Percentiles rank a stretch among this genome's conserved stretches.
Evolutionary conservation across 30 jellyfish, hydroid and myxozoan species (phyloP).

Genomic region (Chrysaora quinquecirrha): DNA sequence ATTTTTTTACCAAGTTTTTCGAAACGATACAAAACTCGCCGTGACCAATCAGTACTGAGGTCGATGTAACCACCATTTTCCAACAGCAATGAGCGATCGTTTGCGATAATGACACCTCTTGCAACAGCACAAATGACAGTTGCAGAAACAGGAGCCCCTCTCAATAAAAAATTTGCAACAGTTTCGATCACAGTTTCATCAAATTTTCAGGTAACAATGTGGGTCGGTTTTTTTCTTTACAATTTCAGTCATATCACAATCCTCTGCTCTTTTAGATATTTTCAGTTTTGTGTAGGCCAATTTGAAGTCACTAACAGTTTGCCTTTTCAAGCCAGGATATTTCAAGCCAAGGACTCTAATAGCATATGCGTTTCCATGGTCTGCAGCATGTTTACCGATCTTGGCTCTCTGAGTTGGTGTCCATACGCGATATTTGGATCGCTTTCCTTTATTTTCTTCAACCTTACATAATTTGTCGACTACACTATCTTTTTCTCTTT

Average conservation of each 20-base stretch:
- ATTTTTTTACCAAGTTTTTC: slow-evolving; percentile 48
- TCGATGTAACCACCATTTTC: slow-evolving; percentile 22
- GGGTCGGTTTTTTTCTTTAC: slow-evolving; percentile 50
- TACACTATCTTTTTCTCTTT: slow-evolving; percentile 59
- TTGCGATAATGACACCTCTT: slow-evolving; percentile 43
- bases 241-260: slow-evolving; percentile 24
- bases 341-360: not conserved
- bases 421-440: slow-evolving; percentile 23
- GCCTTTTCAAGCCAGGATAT: slow-evolving; percentile 15
- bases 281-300: not conserved
- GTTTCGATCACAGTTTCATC: slow-evolving; percentile 42
- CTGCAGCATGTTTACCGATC: slow-evolving; percentile 6
- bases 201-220: slow-evolving; percentile 54
- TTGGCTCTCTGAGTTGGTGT: slow-evolving; percentile 17
- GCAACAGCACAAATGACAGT: slow-evolving; percentile 55
- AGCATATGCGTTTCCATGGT: slow-evolving; percentile 11
- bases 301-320: slow-evolving; percentile 34
- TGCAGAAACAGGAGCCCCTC: slow-evolving; percentile 54
- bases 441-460: slow-evolving; percentile 41
- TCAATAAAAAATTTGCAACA: slow-evolving; percentile 41
- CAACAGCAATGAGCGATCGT: slow-evolving; percentile 35
- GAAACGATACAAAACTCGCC: slow-evolving; percentile 50
- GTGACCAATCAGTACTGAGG: slow-evolving; percentile 57
- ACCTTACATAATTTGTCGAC: slow-evolving; percentile 43
- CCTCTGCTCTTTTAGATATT: slow-evolving; percentile 2